These are phyloP conservation scores for Exaiptasia diaphana DNA, from an alignment of 64 coral and sea anemone species.

Conservation along the genomic window DNA sequence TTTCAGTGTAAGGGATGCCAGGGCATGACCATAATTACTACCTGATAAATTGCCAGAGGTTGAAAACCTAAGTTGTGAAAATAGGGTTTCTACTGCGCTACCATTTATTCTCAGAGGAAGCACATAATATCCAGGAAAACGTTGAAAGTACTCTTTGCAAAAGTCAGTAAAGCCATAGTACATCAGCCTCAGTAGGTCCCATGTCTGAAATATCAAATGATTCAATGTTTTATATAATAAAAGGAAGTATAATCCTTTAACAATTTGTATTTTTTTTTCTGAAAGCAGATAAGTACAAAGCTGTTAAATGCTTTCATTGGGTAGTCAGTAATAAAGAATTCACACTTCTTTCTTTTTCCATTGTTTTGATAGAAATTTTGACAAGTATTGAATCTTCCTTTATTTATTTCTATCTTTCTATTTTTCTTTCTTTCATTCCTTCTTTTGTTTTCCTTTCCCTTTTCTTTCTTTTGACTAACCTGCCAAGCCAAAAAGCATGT, in stretches of 20 bases:
- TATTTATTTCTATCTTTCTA: neutral
- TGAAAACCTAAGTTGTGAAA: neutral
- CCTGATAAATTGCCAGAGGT: neutral
- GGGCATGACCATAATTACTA: neutral
- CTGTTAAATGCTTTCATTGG: too few relatives aligned
- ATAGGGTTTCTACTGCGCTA: conserved; percentile 23
- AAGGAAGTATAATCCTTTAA: too few relatives aligned
- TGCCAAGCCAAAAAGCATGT: too few relatives aligned
- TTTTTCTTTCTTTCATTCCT: neutral
- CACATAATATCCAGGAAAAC: conserved; percentile 2
- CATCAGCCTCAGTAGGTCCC: conserved; percentile 13
- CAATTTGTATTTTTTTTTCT: too few relatives aligned
- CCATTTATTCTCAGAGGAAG: conserved; percentile 1
- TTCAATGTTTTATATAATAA: neutral
- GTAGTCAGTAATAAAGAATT: too few relatives aligned
- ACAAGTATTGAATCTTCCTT: neutral
- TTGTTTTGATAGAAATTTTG: neutral
- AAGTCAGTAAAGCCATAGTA: conserved; percentile 29
- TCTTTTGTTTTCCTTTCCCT: too few relatives aligned
- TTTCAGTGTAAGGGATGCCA: neutral
- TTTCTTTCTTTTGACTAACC: too few relatives aligned
- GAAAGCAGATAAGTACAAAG: too few relatives aligned
- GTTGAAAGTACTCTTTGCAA: neutral
- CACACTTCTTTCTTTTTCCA: too few relatives aligned
- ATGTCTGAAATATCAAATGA: conserved; percentile 7